Percentiles rank a stretch among this genome's conserved stretches.
phyloP scores from a whole-genome alignment of 2,797 vertebrate genomes.

The Enteromius paludinosus region DNA sequence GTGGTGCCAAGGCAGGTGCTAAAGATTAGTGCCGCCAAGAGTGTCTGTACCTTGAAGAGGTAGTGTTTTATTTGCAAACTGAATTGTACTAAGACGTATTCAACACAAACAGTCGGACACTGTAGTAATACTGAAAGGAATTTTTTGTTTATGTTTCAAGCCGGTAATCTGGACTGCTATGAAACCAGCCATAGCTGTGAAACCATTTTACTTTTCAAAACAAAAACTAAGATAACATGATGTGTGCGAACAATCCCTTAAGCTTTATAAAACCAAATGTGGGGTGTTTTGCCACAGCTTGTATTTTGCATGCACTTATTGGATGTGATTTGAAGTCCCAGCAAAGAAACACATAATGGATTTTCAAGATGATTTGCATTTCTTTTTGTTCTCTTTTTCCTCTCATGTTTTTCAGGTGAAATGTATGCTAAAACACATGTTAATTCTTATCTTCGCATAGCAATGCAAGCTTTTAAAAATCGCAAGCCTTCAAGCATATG shows the following conservation, averaged over 20 bases:
- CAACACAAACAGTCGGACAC: constrained; percentile 63
- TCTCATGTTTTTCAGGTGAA: not conserved
- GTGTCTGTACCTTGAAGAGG: constrained; percentile 56
- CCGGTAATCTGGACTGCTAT: constrained; percentile 49
- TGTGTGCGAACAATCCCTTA: constrained; percentile 55
- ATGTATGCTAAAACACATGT: not conserved
- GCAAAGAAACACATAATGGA: not conserved
- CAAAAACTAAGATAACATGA: constrained; percentile 59
- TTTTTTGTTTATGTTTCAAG: constrained; percentile 59
- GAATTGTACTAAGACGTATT: constrained; percentile 63
- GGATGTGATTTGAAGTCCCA: constrained; percentile 8
- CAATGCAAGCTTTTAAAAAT: not conserved
- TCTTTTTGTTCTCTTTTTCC: not conserved
- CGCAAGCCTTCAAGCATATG: not conserved
- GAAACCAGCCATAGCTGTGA: constrained; percentile 54
- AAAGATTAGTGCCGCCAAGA: constrained; percentile 56
- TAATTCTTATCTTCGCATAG: not conserved
- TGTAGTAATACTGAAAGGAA: constrained; percentile 54
- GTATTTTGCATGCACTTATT: constrained; percentile 53
- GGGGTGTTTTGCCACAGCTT: constrained; percentile 53
- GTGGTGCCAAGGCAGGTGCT: constrained; percentile 59
- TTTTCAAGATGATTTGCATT: constrained; percentile 17
- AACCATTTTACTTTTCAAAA: constrained; percentile 58
- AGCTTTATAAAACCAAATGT: constrained; percentile 51
- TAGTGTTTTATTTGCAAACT: constrained; percentile 66